These are phyloP conservation scores for Anoura caudifer DNA, from an alignment of 2,113 vertebrate genomes.

Conservation along the genomic window DNA sequence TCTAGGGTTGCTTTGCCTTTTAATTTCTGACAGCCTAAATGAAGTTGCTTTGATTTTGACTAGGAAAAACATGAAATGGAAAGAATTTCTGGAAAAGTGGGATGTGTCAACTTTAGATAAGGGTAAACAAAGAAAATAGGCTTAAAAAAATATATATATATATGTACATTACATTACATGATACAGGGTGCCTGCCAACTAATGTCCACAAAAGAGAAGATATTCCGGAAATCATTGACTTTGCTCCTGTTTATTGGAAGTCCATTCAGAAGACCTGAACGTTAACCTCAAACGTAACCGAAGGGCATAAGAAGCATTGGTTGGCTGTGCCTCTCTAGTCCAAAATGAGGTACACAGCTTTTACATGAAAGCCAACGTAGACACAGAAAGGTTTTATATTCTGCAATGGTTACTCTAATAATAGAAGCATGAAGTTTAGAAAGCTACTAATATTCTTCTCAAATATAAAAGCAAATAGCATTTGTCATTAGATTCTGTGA, in stretches of 20 bases:
- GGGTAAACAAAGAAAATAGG: background rate
- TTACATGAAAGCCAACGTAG: background rate
- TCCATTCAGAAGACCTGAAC: background rate
- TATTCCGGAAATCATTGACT: constrained; percentile 10
- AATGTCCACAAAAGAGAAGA: background rate
- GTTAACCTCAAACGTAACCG: constrained; percentile 1
- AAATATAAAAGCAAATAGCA: background rate
- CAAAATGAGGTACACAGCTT: background rate
- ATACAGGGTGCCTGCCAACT: background rate
- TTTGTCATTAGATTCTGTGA: background rate
- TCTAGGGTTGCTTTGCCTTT: constrained; percentile 15
- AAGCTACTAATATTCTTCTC: background rate
- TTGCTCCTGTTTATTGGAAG: background rate
- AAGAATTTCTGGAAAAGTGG: constrained; percentile 54
- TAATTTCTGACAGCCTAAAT: constrained; percentile 15
- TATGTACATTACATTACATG: background rate
- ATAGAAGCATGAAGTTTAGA: background rate
- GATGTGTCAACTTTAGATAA: constrained; percentile 28
- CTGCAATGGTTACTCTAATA: background rate
- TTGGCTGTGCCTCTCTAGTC: background rate
- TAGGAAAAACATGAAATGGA: constrained; percentile 11
- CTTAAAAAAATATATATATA: background rate
- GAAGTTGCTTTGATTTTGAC: background rate
- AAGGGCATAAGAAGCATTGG: background rate
- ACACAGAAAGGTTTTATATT: background rate